Percentiles rank a stretch among this genome's conserved stretches.
Conservation (phyloP, 2,888 invertebrate genomes). For the Melikaiella ostensackeni region DNA sequence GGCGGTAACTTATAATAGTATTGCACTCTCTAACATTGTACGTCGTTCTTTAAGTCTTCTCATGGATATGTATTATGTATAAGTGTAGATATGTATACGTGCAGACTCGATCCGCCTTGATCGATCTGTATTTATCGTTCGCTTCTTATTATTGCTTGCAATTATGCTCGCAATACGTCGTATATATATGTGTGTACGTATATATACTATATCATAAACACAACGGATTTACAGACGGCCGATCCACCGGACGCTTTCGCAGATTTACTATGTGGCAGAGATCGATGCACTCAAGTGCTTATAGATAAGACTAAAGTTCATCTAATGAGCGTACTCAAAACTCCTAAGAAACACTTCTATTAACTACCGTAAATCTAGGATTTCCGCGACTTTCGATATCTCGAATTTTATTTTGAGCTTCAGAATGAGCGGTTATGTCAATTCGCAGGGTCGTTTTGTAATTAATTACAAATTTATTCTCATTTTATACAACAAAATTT, state of each 20-base stretch:
- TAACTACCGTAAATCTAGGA: slow-evolving; percentile 2
- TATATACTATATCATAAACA: slow-evolving; percentile 75
- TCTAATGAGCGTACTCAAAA: slow-evolving; percentile 23
- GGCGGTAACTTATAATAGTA: slow-evolving; percentile 37
- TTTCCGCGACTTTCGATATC: slow-evolving; percentile 18
- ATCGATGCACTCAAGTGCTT: slow-evolving; percentile 25
- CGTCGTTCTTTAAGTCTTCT: slow-evolving; percentile 58
- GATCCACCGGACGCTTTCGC: slow-evolving; percentile 54
- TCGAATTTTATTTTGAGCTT: slow-evolving; percentile 4
- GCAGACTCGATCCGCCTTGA: slow-evolving; percentile 53
- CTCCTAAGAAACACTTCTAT: slow-evolving; percentile 20
- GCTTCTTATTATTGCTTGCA: slow-evolving; percentile 52
- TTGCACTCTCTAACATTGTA: slow-evolving; percentile 52
- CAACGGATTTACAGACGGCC: slow-evolving; percentile 66
- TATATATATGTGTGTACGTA: slow-evolving; percentile 44
- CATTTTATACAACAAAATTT: background rate
- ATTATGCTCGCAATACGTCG: slow-evolving; percentile 46
- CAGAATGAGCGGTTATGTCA: slow-evolving; percentile 11
- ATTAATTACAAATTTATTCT: background rate
- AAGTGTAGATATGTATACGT: slow-evolving; percentile 58
- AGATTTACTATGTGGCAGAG: slow-evolving; percentile 31
- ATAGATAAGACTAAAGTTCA: slow-evolving; percentile 23
- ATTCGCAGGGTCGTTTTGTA: slow-evolving; percentile 1
- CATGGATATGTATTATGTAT: slow-evolving; percentile 58
- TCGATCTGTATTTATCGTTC: slow-evolving; percentile 53